Conservation (phyloP, 2,113 vertebrate genomes). For the Myotis davidii region DNA sequence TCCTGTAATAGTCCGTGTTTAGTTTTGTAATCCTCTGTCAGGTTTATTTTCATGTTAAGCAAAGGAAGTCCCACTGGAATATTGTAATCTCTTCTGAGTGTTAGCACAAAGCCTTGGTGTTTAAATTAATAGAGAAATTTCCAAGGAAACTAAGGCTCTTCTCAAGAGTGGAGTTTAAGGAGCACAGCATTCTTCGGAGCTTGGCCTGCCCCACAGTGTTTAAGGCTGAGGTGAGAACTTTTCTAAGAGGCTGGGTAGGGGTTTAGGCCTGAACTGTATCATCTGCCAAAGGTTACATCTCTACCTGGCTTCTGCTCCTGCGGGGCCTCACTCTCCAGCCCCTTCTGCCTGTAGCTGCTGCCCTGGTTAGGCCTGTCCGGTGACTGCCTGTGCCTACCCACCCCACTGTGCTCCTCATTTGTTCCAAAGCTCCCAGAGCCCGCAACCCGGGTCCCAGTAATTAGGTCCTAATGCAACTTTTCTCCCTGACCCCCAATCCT, state of each 20-base stretch:
- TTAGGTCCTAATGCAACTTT: background rate
- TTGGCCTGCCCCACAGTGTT: background rate
- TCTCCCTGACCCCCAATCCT: background rate
- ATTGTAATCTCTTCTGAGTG: slow-evolving; percentile 85
- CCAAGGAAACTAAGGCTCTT: slow-evolving; percentile 53
- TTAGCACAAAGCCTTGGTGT: slow-evolving; percentile 64
- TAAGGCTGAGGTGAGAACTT: background rate
- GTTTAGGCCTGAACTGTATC: background rate
- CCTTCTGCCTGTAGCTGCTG: background rate
- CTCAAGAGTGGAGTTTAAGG: slow-evolving; percentile 58
- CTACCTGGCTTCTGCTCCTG: background rate
- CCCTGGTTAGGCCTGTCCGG: background rate
- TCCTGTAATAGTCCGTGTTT: slow-evolving; percentile 87
- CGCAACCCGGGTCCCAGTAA: too few species aligned
- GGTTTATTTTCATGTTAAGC: slow-evolving; percentile 86
- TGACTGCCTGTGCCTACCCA: background rate
- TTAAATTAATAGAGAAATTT: slow-evolving; percentile 78
- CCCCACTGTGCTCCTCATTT: background rate
- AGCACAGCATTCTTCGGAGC: slow-evolving; percentile 10
- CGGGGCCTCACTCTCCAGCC: background rate
- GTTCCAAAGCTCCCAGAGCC: background rate
- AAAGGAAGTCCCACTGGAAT: slow-evolving; percentile 86
- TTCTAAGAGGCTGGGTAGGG: background rate
- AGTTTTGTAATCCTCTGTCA: slow-evolving; percentile 88
- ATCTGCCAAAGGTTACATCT: background rate